Evolutionary conservation across 1,140 invertebrate species (phyloP).

Genomic region (Drosophila malerkotliana): DNA sequence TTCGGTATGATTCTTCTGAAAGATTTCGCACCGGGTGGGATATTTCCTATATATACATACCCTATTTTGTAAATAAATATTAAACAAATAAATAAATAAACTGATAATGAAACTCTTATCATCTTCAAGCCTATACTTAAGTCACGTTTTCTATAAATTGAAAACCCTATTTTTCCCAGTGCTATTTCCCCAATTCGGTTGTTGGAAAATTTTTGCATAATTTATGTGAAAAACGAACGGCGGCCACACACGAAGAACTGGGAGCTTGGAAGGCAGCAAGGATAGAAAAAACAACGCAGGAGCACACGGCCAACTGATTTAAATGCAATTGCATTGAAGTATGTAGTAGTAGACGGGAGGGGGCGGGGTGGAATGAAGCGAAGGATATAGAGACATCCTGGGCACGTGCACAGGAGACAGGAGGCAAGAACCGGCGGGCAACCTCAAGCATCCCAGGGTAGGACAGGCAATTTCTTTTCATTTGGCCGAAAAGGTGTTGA

Average conservation of each 20-base stretch:
- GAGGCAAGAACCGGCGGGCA: constrained; percentile 2
- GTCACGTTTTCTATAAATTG: neutral
- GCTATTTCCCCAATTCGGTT: constrained; percentile 23
- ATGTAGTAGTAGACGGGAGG: constrained; percentile 43
- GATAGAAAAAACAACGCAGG: constrained; percentile 44
- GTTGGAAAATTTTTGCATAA: constrained; percentile 78
- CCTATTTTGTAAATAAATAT: no score
- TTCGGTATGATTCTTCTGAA: no score
- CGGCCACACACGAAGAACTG: constrained; percentile 60
- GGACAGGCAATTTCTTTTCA: constrained; percentile 71
- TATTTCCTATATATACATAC: no score
- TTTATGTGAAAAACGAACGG: constrained; percentile 70
- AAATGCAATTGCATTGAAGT: constrained; percentile 77
- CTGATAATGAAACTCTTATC: neutral
- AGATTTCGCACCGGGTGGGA: no score
- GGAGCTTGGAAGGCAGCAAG: constrained; percentile 1
- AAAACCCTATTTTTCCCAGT: neutral
- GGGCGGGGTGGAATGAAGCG: neutral
- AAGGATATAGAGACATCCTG: constrained; percentile 30
- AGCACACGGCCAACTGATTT: constrained; percentile 66
- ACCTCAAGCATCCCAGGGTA: constrained; percentile 29
- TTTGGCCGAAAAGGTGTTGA: constrained; percentile 73
- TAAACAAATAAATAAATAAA: no score
- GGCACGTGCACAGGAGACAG: constrained; percentile 31
- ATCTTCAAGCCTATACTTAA: neutral